phyloP scores from a whole-genome alignment of 2,797 vertebrate genomes.

The Hyperoplus lanceolatus region DNA sequence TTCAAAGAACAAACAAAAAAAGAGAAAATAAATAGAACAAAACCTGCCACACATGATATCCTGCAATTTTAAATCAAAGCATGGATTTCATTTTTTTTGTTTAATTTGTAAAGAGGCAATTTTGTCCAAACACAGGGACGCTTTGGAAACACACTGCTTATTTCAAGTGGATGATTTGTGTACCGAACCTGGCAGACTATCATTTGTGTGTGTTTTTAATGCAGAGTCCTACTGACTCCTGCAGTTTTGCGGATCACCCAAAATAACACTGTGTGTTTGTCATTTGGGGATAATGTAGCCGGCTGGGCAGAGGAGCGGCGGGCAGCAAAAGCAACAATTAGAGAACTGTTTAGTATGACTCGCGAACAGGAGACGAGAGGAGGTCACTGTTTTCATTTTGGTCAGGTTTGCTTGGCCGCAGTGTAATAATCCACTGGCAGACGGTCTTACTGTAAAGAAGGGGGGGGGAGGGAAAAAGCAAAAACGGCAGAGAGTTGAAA shows the following conservation, averaged over 20 bases:
- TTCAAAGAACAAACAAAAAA: slow-evolving; percentile 36
- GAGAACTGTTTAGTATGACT: slow-evolving; percentile 70
- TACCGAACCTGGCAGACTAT: slow-evolving; percentile 74
- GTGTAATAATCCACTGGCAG: slow-evolving; percentile 69
- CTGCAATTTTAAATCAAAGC: slow-evolving; percentile 70
- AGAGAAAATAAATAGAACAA: slow-evolving; percentile 56
- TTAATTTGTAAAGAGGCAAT: slow-evolving; percentile 59
- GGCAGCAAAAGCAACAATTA: slow-evolving; percentile 79
- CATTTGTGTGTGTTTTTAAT: slow-evolving; percentile 80
- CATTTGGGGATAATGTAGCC: slow-evolving; percentile 81
- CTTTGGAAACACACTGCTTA: slow-evolving; percentile 63
- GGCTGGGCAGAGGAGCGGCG: slow-evolving; percentile 63
- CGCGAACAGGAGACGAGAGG: slow-evolving; percentile 58
- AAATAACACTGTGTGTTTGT: slow-evolving; percentile 84
- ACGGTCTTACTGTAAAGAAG: slow-evolving; percentile 47
- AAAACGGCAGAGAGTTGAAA: slow-evolving; percentile 48
- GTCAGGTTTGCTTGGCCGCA: slow-evolving; percentile 63
- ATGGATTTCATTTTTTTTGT: slow-evolving; percentile 45
- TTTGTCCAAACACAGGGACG: slow-evolving; percentile 49
- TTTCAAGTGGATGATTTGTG: slow-evolving; percentile 75
- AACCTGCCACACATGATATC: slow-evolving; percentile 43
- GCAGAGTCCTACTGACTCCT: slow-evolving; percentile 74
- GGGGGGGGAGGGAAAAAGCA: neutral
- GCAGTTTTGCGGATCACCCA: slow-evolving; percentile 78
- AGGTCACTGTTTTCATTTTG: slow-evolving; percentile 74